These are phyloP conservation scores for Mamestra brassicae DNA, from an alignment of 2,888 invertebrate genomes.

Conservation along the genomic window DNA sequence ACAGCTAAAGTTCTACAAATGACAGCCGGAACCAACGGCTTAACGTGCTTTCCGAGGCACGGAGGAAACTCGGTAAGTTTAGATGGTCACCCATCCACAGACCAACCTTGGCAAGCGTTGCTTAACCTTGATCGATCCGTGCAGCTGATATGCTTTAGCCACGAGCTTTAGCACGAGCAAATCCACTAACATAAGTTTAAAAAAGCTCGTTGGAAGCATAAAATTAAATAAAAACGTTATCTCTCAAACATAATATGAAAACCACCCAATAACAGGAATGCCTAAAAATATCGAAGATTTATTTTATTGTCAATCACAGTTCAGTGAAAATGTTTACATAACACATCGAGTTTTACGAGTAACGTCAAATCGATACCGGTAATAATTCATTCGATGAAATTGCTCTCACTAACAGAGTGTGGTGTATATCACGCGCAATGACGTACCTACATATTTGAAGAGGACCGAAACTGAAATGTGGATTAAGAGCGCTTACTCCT, in stretches of 20 bases:
- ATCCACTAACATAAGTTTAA: not conserved
- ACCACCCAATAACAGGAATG: not conserved
- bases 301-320: constrained; percentile 37
- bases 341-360: constrained; percentile 41
- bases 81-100: too few species aligned
- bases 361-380: constrained; percentile 47
- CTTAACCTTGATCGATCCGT: too few species aligned
- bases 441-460: constrained; percentile 12
- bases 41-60: too few species aligned
- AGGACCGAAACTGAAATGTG: not conserved
- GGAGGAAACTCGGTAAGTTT: too few species aligned
- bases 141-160: too few species aligned
- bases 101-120: too few species aligned
- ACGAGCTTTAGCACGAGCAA: too few species aligned
- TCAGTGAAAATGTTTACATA: constrained; percentile 38
- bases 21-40: too few species aligned
- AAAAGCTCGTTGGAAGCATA: not conserved
- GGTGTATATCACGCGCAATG: not conserved
- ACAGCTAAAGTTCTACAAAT: too few species aligned
- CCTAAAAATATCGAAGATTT: constrained; percentile 30
- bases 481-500: too few species aligned
- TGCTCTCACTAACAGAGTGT: constrained; percentile 20
- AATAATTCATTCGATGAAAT: constrained; percentile 43
- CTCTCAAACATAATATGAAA: not conserved
- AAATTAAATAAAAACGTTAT: not conserved